Conservation (phyloP, 2,888 invertebrate genomes). For the Andricus curvator region DNA sequence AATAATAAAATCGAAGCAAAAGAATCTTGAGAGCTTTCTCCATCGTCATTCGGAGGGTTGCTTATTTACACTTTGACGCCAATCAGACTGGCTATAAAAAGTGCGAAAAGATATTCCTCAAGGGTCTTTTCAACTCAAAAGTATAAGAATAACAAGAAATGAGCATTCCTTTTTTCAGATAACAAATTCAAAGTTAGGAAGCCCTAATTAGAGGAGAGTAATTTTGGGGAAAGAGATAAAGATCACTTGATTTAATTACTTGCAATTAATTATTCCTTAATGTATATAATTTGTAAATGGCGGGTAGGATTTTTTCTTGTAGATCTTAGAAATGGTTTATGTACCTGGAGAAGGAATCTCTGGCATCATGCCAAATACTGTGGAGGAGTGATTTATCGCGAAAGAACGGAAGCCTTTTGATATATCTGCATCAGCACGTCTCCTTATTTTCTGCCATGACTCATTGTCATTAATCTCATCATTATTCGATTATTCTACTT, state of each 20-base stretch:
- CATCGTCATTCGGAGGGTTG: constrained; percentile 24
- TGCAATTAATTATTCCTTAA: constrained; percentile 1
- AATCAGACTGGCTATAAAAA: constrained; percentile 13
- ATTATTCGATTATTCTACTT: constrained; percentile 22
- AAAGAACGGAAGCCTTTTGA: constrained; percentile 41
- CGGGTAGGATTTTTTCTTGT: neutral
- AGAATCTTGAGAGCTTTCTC: constrained; percentile 22
- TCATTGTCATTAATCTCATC: constrained; percentile 33
- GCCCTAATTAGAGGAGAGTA: neutral
- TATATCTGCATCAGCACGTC: constrained; percentile 36
- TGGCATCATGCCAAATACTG: constrained; percentile 28
- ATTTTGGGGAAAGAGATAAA: neutral
- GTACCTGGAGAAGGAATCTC: constrained; percentile 7
- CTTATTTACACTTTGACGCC: constrained; percentile 40
- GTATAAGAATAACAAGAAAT: neutral
- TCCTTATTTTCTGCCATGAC: constrained; percentile 32
- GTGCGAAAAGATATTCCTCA: constrained; percentile 13
- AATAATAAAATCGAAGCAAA: constrained; percentile 30
- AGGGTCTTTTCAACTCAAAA: neutral
- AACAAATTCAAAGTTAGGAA: neutral
- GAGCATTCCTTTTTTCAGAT: neutral
- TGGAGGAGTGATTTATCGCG: constrained; percentile 37
- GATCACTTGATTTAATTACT: constrained; percentile 10
- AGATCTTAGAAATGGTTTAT: neutral
- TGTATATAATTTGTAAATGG: neutral